phyloP scores from a whole-genome alignment of 2,797 vertebrate species.

The Coregonus suidteri region DNA sequence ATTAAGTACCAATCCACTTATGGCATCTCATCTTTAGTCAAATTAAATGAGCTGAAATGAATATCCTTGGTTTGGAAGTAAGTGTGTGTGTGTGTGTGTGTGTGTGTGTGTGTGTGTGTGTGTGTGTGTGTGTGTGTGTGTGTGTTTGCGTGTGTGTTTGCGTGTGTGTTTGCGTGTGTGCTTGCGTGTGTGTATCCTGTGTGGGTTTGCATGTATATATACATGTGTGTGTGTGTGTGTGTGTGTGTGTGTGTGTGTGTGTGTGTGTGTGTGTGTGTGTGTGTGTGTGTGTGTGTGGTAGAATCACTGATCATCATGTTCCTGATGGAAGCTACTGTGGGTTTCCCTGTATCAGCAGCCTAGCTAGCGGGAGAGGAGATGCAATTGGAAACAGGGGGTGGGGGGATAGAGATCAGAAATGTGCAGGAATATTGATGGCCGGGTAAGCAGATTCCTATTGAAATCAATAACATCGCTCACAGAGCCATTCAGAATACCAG shows the following conservation, averaged over 20 bases:
- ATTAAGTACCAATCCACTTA: conserved; percentile 10
- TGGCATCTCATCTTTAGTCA: background rate
- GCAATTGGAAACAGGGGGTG: background rate
- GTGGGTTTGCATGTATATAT: background rate
- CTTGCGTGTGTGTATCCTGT: background rate
- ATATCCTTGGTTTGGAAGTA: too few species aligned
- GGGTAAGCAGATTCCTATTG: conserved; percentile 57
- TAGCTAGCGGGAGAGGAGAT: conserved; percentile 47
- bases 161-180: background rate
- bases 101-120: background rate
- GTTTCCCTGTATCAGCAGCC: conserved; percentile 72
- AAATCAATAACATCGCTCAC: conserved; percentile 68
- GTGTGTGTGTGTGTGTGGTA: background rate
- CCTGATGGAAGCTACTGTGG: conserved; percentile 26
- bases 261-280: background rate
- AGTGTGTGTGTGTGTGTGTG: background rate
- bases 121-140: background rate
- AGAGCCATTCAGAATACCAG: conserved; percentile 57
- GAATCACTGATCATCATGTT: background rate
- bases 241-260: background rate
- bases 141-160: background rate
- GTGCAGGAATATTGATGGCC: conserved; percentile 62
- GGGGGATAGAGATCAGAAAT: conserved; percentile 51
- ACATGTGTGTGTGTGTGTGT: background rate
- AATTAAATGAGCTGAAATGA: conserved; percentile 22